Base-by-base conservation (phyloP, 2,113 vertebrate genomes). In the Lates calcarifer region DNA sequence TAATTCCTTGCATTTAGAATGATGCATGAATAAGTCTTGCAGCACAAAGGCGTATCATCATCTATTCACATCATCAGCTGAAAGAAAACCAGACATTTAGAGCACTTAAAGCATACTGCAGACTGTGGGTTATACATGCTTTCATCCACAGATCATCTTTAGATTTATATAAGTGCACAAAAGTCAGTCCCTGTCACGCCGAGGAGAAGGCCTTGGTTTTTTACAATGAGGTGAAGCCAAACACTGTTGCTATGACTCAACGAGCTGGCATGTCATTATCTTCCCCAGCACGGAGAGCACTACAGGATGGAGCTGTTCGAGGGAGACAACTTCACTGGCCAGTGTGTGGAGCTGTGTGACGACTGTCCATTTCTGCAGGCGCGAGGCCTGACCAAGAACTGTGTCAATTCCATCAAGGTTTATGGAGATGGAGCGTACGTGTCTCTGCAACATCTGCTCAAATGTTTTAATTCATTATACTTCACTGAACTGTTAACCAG, bases 371-470 rank as follows among this genome's bases (percentile, higher is more conserved):
- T 96, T 92, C 95, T 99, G 58, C 96, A 96, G 82, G 94, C 95
- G 15, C 91, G 87, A n/a, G 96, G 96, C 85, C 96, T 97, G 94
- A 93, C 94, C 93, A 96, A 95, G 89, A 95, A 87, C 94, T 96
- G 95, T 7, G 73, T 98, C 92, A 98, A 97, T 6, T 96, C 97
- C 56, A 62, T 97, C 91, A 96, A 94, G 85, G 97, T 98, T 68
- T 97, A 96, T 0, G 96, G 97, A 4, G 97, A 98, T 0, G 96
- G 97, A 89, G 96, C 96, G 96, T 98, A 94, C 88, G 97, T 94
- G 87, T 89, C 78, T 64, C 26, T 60, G 28, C 22, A 35, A 35
- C n/a, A 29, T 49, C 3, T 43, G 33, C 10, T 6, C 14, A 29
- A 58, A 11, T 71, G 14, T 51, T 39, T 15, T 22, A 24, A n/a